Base-by-base conservation (phyloP, 2,888 invertebrate genomes). In the Anthophora plumipes region DNA sequence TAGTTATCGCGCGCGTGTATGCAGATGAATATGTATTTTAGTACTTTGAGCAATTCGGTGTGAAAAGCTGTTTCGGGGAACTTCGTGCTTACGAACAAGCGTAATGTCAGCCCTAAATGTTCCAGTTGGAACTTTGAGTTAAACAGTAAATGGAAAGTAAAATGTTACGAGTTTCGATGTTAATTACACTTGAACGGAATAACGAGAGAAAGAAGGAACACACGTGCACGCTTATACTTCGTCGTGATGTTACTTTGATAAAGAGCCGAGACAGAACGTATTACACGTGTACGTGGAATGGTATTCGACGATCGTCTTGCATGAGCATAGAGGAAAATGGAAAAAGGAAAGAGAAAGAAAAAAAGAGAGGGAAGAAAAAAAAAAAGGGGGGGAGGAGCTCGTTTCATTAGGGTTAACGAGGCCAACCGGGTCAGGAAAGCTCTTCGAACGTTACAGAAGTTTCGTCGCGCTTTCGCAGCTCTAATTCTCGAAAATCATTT, bases 351-450 rank as follows among this genome's bases (percentile, higher is more conserved):
- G n/a, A n/a, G n/a, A n/a, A n/a, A n/a, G n/a, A n/a, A n/a, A n/a
- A n/a, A n/a, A n/a, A n/a, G n/a, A n/a, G n/a, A n/a, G n/a, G n/a
- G n/a, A n/a, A n/a, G n/a, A n/a, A n/a, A n/a, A n/a, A n/a, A n/a
- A n/a, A n/a, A n/a, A n/a, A n/a, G n/a, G n/a, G n/a, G n/a, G n/a
- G n/a, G n/a, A n/a, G n/a, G n/a, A 63, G 55, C 60, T 39, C 39
- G 74, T 76, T 76, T 77, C 77, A 48, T 77, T 48, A 48, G 66
- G 54, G 60, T 37, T 76, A 77, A 77, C 43, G 77, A 67, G 77
- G 6, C 46, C 66, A n/a, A 54, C 46, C 25, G 6, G 54, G 60
- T 52, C 54, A 41, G 39, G 20, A 46, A 66, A 67, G 20, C 52
- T 54, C 52, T 66, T 54, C 9, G 17, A 41, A 3, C 46, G 59